phyloP scores from a whole-genome alignment of 1,140 invertebrate species.

The Harpegnathos saltator region DNA sequence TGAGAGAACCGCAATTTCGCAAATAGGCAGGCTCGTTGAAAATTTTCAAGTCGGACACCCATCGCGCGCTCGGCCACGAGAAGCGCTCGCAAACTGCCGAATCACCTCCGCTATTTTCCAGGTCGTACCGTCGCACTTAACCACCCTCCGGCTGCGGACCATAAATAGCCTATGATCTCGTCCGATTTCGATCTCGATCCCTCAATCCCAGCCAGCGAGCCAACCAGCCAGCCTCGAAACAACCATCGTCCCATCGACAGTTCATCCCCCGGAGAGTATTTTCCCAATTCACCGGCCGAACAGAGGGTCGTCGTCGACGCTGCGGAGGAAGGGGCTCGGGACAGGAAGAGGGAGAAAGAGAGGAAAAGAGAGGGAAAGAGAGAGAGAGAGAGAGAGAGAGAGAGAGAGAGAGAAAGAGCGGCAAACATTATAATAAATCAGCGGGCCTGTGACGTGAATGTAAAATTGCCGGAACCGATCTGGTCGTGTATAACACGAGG shows the following conservation, averaged over 20 bases:
- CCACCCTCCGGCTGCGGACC: slow-evolving; percentile 17
- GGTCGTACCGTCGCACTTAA: slow-evolving; percentile 35
- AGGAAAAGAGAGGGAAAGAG: slow-evolving; percentile 67
- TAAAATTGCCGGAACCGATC: slow-evolving; percentile 85
- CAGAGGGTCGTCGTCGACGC: slow-evolving; percentile 46
- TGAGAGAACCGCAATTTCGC: too few species aligned
- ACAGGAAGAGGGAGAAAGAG: slow-evolving; percentile 15
- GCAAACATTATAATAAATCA: slow-evolving; percentile 85
- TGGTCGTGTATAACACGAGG: slow-evolving; percentile 83
- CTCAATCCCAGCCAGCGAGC: not conserved
- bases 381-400: slow-evolving; percentile 32
- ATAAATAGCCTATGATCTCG: slow-evolving; percentile 60
- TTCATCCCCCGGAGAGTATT: slow-evolving; percentile 60
- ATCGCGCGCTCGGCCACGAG: not conserved
- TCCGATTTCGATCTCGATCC: slow-evolving; percentile 58
- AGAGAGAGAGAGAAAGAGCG: slow-evolving; percentile 61
- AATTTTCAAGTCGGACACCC: not conserved
- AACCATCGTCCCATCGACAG: slow-evolving; percentile 55
- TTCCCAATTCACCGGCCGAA: slow-evolving; percentile 55
- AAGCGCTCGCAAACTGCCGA: slow-evolving; percentile 6
- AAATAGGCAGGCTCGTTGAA: not conserved
- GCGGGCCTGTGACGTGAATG: slow-evolving; percentile 80
- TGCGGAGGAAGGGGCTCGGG: slow-evolving; percentile 11
- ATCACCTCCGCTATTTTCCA: slow-evolving; percentile 14
- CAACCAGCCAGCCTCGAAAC: slow-evolving; percentile 28